Percentiles rank a stretch among this genome's conserved stretches.
Evolutionary conservation across 1,140 invertebrate genomes (phyloP).

Genomic region (Planococcus citri): DNA sequence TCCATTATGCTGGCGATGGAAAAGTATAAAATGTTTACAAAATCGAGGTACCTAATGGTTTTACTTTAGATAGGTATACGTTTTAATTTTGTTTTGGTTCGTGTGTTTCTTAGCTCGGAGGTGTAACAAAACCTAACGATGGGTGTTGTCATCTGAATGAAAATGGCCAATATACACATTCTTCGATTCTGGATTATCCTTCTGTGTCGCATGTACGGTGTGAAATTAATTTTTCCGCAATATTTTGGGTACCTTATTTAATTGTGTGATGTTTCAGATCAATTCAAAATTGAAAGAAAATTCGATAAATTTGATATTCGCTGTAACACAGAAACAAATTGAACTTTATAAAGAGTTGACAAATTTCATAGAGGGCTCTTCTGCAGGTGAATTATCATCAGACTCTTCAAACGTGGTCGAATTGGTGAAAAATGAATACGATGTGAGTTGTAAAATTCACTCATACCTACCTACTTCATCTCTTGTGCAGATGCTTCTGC

Average conservation of each 20-base stretch:
- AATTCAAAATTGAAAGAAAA: conserved; percentile 84
- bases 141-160: conserved; percentile 50
- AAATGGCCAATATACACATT: conserved; percentile 47
- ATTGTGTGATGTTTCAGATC: conserved; percentile 34
- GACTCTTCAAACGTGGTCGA: conserved; percentile 91
- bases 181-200: conserved; percentile 79
- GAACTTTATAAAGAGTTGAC: conserved; percentile 70
- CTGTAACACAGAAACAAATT: conserved; percentile 78
- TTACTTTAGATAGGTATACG: conserved; percentile 14
- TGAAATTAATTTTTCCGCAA: too few species aligned
- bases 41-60: too few species aligned
- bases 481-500: too few species aligned
- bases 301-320: conserved; percentile 95
- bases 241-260: too few species aligned
- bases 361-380: conserved; percentile 67
- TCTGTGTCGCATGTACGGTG: conserved; percentile 72
- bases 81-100: conserved; percentile 27
- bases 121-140: conserved; percentile 59
- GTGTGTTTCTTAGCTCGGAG: conserved; percentile 42
- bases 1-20: conserved; percentile 96
- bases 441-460: conserved; percentile 48
- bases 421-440: conserved; percentile 76
- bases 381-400: conserved; percentile 63
- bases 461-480: too few species aligned
- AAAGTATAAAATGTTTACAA: conserved; percentile 50